Conservation (phyloP, 2,113 vertebrate species). For the Bubo scandiacus region DNA sequence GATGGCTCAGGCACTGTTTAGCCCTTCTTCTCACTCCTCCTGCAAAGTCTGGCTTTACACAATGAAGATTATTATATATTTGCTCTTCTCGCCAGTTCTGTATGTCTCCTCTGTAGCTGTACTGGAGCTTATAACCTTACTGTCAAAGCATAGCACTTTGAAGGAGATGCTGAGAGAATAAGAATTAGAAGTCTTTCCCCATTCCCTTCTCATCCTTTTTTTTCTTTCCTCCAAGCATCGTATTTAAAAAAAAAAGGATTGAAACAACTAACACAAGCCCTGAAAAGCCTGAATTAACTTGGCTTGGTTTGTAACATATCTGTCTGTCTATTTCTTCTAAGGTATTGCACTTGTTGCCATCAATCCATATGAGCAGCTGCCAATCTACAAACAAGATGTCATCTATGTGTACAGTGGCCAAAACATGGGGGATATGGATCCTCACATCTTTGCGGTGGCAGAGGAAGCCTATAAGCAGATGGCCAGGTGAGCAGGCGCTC, state of each 20-base stretch:
- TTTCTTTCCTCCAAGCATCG: accelerated
- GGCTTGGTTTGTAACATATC: not conserved
- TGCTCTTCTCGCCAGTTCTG: not conserved
- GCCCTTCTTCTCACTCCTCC: not conserved
- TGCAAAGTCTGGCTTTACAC: not conserved
- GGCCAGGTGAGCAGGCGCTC: constrained; percentile 80
- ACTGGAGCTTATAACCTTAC: not conserved
- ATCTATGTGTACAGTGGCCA: constrained; percentile 94
- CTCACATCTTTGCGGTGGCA: constrained; percentile 95
- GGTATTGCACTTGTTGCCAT: constrained; percentile 97
- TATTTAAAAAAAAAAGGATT: not conserved
- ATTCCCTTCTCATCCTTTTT: not conserved
- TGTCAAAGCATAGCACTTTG: not conserved
- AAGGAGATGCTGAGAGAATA: not conserved
- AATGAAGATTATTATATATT: not conserved
- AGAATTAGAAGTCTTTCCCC: not conserved
- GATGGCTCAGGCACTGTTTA: not conserved
- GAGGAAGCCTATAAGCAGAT: constrained; percentile 97
- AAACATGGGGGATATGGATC: constrained; percentile 97
- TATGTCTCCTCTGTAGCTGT: not conserved
- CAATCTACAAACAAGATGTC: constrained; percentile 96
- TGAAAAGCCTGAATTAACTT: not conserved
- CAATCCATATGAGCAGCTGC: constrained; percentile 92
- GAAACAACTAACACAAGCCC: not conserved
- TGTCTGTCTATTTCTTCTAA: constrained; percentile 33